Percentiles rank a stretch among this genome's conserved stretches.
Conservation (phyloP, 2,113 vertebrate species). For the Proteles cristata region DNA sequence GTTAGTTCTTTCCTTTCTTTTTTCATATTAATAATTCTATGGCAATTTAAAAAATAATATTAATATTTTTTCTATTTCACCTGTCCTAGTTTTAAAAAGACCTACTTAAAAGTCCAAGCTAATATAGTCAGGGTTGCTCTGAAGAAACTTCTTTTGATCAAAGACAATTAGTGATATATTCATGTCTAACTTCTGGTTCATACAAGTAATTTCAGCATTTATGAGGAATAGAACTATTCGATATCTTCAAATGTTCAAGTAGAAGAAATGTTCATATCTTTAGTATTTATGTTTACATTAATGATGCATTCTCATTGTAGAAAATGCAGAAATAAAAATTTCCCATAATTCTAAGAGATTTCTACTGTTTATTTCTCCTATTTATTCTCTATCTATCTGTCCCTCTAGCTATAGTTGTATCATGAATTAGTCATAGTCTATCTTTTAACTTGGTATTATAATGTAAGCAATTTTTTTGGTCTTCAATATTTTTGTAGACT, state of each 20-base stretch:
- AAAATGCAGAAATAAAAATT: not conserved
- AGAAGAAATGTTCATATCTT: not conserved
- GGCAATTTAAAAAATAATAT: not conserved
- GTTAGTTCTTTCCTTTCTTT: not conserved
- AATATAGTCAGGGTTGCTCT: not conserved
- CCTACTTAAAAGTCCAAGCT: not conserved
- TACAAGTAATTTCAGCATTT: not conserved
- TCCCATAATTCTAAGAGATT: not conserved
- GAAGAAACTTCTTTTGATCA: not conserved
- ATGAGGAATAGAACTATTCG: not conserved
- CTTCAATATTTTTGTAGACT: conserved; percentile 32
- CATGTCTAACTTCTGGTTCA: not conserved
- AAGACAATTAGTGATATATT: not conserved
- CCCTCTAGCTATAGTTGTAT: not conserved
- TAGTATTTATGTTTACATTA: not conserved
- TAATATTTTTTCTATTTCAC: not conserved
- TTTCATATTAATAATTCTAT: not conserved
- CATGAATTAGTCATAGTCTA: not conserved
- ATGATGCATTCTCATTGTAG: not conserved
- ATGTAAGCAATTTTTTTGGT: not conserved
- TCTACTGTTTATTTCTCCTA: not conserved
- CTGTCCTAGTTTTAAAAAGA: not conserved
- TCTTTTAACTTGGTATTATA: conserved; percentile 5
- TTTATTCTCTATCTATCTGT: not conserved
- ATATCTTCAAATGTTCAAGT: not conserved